Evolutionary conservation across 2,113 vertebrate species (phyloP).

Genomic region (Zingel zingel): DNA sequence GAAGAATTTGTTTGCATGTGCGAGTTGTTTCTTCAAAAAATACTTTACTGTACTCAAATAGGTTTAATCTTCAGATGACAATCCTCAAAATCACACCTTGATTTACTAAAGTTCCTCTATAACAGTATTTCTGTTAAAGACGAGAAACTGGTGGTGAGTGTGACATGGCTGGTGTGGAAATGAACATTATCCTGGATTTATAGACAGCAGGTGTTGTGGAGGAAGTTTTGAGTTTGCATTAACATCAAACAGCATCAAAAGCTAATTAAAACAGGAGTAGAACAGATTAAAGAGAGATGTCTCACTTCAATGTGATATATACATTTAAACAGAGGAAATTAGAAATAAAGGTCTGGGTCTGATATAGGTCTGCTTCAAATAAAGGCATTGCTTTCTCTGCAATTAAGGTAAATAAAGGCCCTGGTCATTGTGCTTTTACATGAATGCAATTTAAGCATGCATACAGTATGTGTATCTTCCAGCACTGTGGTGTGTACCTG

Average conservation of each 20-base stretch:
- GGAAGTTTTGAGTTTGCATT: not conserved
- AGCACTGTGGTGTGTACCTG: conserved; percentile 71
- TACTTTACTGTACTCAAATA: not conserved
- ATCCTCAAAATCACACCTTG: not conserved
- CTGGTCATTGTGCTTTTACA: not conserved
- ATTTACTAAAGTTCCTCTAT: not conserved
- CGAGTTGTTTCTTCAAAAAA: too few species aligned
- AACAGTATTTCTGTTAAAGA: not conserved
- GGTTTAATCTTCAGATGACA: not conserved
- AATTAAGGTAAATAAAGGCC: not conserved
- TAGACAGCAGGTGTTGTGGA: not conserved
- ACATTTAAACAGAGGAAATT: not conserved
- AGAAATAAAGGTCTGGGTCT: not conserved
- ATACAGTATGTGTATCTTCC: not conserved
- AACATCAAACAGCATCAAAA: not conserved
- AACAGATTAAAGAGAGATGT: not conserved
- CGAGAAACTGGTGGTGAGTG: not conserved
- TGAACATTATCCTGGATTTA: not conserved
- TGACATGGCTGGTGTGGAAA: not conserved
- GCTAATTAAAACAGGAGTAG: not conserved
- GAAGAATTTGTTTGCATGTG: too few species aligned
- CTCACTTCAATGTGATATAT: not conserved
- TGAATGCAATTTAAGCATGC: not conserved
- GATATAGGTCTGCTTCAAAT: not conserved
- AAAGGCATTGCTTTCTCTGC: not conserved